phyloP scores from a whole-genome alignment of 2,113 vertebrate genomes.

The Myanophis thanlyinensis region DNA sequence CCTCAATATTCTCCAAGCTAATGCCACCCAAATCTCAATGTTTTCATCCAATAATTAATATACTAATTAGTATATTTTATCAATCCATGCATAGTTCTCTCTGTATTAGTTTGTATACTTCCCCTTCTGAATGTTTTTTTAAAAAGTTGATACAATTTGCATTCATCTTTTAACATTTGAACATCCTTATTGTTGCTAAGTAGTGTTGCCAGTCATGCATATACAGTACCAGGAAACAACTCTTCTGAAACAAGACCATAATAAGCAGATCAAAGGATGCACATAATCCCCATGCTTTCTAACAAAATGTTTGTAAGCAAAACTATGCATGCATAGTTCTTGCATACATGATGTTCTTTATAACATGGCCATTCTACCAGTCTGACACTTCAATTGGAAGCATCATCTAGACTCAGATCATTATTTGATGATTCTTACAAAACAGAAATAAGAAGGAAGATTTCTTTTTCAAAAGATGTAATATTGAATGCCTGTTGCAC shows the following conservation, averaged over 20 bases:
- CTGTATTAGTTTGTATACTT: neutral
- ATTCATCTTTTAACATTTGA: neutral
- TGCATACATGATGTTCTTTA: neutral
- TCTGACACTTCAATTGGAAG: neutral
- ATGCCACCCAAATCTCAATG: neutral
- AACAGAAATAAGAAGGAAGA: neutral
- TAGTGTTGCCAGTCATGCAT: neutral
- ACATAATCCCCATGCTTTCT: neutral
- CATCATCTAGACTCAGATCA: neutral
- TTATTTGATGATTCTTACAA: neutral
- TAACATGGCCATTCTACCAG: neutral
- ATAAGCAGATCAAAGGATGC: neutral
- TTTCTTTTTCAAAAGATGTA: neutral
- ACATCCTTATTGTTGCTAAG: neutral
- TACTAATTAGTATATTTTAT: neutral
- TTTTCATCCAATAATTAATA: neutral
- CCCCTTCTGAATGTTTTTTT: no score
- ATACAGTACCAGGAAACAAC: no score
- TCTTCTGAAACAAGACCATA: neutral
- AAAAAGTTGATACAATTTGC: neutral
- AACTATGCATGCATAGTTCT: neutral
- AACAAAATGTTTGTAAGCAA: neutral
- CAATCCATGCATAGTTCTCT: neutral
- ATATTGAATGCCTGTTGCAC: neutral
- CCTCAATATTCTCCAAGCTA: neutral